These are phyloP conservation scores for Amiota communis DNA, from an alignment of 2,888 invertebrate genomes.

Conservation along the genomic window DNA sequence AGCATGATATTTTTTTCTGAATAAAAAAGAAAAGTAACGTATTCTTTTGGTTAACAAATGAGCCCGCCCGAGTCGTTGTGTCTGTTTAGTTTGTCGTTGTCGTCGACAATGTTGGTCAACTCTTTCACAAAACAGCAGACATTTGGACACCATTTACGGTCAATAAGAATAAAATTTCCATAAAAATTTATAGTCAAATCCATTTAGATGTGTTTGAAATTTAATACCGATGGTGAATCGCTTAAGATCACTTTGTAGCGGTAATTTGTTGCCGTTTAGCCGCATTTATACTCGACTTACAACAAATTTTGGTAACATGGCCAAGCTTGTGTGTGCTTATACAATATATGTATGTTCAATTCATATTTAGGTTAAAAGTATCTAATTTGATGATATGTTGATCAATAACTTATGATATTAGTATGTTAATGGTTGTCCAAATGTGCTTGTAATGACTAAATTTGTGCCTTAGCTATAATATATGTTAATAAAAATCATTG, in stretches of 20 bases:
- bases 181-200: constrained; percentile 60
- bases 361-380: neutral
- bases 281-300: constrained; percentile 64
- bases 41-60: constrained; percentile 53
- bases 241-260: constrained; percentile 51
- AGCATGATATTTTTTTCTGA: constrained; percentile 26
- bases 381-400: neutral
- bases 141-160: constrained; percentile 25
- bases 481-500: no score
- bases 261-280: constrained; percentile 65
- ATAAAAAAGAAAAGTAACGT: neutral
- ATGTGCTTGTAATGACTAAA: constrained; percentile 23
- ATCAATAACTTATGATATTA: constrained; percentile 25
- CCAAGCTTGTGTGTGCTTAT: no score
- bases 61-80: constrained; percentile 55
- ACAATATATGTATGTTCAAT: no score
- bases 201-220: constrained; percentile 49
- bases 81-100: constrained; percentile 13
- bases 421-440: neutral
- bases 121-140: constrained; percentile 34
- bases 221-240: constrained; percentile 10
- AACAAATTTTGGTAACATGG: constrained; percentile 34
- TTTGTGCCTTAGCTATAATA: neutral
- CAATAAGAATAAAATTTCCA: constrained; percentile 55
- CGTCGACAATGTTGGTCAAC: constrained; percentile 21